Percentiles rank a stretch among this genome's conserved stretches.
These are phyloP conservation scores for Hippocampus abdominalis DNA, from an alignment of 2,113 vertebrate genomes.

Conservation along the genomic window DNA sequence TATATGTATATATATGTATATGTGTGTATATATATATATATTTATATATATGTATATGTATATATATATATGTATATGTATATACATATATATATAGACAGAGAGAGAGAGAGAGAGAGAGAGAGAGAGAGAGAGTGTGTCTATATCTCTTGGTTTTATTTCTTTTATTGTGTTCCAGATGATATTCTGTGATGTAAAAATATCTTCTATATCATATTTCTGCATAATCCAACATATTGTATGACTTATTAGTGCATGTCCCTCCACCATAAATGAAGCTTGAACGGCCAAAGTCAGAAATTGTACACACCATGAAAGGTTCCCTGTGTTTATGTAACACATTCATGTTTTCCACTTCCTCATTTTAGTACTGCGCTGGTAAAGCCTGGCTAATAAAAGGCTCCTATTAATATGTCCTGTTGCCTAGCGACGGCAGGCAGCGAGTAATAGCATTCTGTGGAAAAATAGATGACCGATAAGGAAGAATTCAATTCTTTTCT, in stretches of 20 bases:
- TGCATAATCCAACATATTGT: not conserved
- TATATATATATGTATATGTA: not conserved
- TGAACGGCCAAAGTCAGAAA: conserved; percentile 98
- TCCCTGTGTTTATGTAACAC: conserved; percentile 99
- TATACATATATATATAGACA: no score
- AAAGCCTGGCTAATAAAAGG: conserved; percentile 99
- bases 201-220: not conserved
- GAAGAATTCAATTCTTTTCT: conserved; percentile 99
- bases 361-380: conserved; percentile 98
- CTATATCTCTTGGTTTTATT: not conserved
- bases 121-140: no score
- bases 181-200: not conserved
- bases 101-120: no score
- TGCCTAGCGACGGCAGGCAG: conserved; percentile 96
- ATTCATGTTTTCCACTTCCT: conserved; percentile 99
- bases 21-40: no score
- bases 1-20: no score
- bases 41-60: no score
- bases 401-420: conserved; percentile 99
- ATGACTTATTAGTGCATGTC: conserved; percentile 77
- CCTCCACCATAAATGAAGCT: conserved; percentile 99
- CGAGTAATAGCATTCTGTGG: conserved; percentile 99
- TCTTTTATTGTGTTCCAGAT: not conserved
- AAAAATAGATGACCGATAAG: conserved; percentile 99
- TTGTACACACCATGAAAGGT: conserved; percentile 94